Conservation (phyloP, 1,140 invertebrate genomes). For the Heliconius nattereri region DNA sequence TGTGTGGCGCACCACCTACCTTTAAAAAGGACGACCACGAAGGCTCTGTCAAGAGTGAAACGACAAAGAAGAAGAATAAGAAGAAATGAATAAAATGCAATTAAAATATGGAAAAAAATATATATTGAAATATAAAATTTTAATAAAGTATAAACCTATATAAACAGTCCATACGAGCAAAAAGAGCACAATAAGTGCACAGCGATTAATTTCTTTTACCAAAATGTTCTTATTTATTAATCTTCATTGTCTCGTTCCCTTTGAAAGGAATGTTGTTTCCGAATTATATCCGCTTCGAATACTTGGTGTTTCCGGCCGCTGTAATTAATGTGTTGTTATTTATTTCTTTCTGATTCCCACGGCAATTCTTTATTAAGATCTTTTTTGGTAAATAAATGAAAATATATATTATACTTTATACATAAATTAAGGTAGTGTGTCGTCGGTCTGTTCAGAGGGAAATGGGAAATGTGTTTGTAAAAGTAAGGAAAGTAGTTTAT, state of each 20-base stretch:
- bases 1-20: no score
- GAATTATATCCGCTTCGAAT: slow-evolving; percentile 3
- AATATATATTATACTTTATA: not conserved
- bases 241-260: not conserved
- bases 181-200: not conserved
- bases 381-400: not conserved
- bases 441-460: no score
- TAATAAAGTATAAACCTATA: not conserved
- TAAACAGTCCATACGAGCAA: not conserved
- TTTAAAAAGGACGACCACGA: no score
- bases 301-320: slow-evolving; percentile 5
- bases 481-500: no score
- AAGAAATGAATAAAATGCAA: no score
- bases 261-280: slow-evolving; percentile 11
- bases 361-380: not conserved
- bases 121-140: not conserved
- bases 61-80: no score
- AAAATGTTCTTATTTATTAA: not conserved
- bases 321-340: slow-evolving; percentile 4
- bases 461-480: no score
- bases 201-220: not conserved
- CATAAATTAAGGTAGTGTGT: no score
- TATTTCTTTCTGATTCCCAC: not conserved
- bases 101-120: not conserved
- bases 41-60: no score